phyloP scores from a whole-genome alignment of 2,888 invertebrate genomes.

The Polydrusus pterygomalis region DNA sequence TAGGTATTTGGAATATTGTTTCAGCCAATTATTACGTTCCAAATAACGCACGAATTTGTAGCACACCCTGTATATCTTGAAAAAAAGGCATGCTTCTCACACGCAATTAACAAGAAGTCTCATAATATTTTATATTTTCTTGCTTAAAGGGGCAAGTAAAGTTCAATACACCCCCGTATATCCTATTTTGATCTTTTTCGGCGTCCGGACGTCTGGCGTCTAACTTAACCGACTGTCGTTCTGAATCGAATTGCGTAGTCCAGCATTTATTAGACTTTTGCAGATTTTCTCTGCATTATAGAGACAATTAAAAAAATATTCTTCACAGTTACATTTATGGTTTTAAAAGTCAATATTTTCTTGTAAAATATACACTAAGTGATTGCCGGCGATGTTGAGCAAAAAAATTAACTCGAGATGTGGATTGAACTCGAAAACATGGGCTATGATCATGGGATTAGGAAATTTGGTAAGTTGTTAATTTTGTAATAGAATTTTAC shows the following conservation, averaged over 20 bases:
- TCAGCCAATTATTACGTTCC: too few species aligned
- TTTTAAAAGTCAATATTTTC: background rate
- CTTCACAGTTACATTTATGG: background rate
- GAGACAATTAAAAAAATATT: background rate
- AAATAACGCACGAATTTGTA: too few species aligned
- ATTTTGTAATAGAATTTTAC: background rate
- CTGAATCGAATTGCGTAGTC: slow-evolving; percentile 6
- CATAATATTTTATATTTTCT: background rate
- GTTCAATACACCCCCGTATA: slow-evolving; percentile 16
- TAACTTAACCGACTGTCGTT: slow-evolving; percentile 4
- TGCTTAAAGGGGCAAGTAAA: background rate
- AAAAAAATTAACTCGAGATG: slow-evolving; percentile 24
- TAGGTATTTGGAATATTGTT: too few species aligned
- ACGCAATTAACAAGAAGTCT: too few species aligned
- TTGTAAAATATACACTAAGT: background rate
- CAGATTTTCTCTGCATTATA: background rate
- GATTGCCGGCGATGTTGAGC: background rate
- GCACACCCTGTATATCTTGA: too few species aligned
- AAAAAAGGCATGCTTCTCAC: too few species aligned
- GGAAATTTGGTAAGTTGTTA: slow-evolving; percentile 48
- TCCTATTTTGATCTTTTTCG: slow-evolving; percentile 21
- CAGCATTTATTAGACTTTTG: slow-evolving; percentile 1
- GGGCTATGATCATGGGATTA: slow-evolving; percentile 52
- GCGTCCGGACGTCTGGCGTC: slow-evolving; percentile 55
- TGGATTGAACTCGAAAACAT: slow-evolving; percentile 47